phyloP scores from a whole-genome alignment of 2,113 vertebrate genomes.

The Apodemus speciosus region DNA sequence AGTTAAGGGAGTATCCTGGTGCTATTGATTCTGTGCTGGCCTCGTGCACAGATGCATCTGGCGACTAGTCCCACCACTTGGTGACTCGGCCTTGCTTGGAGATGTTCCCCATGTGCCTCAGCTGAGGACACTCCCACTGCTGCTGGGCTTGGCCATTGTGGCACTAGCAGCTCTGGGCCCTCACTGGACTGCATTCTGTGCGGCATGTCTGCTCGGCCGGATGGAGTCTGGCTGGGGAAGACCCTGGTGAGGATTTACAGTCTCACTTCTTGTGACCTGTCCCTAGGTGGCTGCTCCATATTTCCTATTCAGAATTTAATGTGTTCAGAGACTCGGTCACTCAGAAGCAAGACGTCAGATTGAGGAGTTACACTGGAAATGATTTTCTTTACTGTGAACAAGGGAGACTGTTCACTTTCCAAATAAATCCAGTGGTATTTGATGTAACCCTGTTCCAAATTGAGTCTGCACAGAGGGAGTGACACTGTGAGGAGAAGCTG shows the following conservation, averaged over 20 bases:
- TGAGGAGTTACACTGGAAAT: slow-evolving; percentile 26
- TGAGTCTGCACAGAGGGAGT: not conserved
- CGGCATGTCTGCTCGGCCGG: not conserved
- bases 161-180: not conserved
- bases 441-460: not conserved
- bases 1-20: not conserved
- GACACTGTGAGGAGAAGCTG: not conserved
- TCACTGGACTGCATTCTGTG: not conserved
- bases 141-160: not conserved
- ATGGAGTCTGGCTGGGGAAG: not conserved
- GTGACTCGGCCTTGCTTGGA: not conserved
- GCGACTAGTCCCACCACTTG: not conserved
- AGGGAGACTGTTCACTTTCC: slow-evolving; percentile 24
- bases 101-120: not conserved
- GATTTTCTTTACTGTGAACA: slow-evolving; percentile 35
- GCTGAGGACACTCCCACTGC: not conserved
- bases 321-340: not conserved
- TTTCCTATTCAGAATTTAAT: slow-evolving; percentile 34
- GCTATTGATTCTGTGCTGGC: not conserved
- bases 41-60: not conserved
- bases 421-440: slow-evolving; percentile 42
- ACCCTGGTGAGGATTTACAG: not conserved
- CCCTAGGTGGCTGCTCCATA: not conserved
- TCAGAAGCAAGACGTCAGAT: slow-evolving; percentile 19
- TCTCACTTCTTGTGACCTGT: slow-evolving; percentile 11